Percentiles rank a stretch among this genome's conserved stretches.
phyloP scores from a whole-genome alignment of 2,888 invertebrate genomes.

The Thysanoteuthis rhombus region DNA sequence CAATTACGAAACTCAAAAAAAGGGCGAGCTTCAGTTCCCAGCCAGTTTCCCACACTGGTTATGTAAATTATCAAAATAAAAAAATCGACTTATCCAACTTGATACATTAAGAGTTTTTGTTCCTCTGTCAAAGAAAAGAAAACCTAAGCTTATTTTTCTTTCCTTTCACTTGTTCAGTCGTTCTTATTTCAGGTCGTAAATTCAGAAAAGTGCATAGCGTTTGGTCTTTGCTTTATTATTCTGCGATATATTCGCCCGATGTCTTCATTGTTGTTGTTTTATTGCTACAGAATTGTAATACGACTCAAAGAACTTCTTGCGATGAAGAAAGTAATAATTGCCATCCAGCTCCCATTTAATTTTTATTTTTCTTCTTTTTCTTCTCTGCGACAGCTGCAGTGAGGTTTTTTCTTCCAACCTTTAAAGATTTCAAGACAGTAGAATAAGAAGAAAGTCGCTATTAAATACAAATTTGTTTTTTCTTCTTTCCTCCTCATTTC shows the following conservation, averaged over 20 bases:
- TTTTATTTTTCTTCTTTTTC: neutral
- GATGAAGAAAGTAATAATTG: constrained; percentile 21
- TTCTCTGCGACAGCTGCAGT: constrained; percentile 17
- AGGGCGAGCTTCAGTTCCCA: neutral
- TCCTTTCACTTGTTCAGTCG: neutral
- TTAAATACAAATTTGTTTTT: constrained; percentile 24
- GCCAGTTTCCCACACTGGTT: neutral
- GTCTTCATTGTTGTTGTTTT: constrained; percentile 18
- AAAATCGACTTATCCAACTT: neutral
- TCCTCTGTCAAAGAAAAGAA: neutral
- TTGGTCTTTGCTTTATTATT: constrained; percentile 1
- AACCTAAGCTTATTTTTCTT: neutral
- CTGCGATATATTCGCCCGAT: neutral
- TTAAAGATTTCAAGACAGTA: neutral
- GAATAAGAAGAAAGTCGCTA: constrained; percentile 17
- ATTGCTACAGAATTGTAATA: constrained; percentile 25
- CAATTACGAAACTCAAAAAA: constrained; percentile 1
- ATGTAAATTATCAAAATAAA: neutral
- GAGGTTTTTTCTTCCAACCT: neutral
- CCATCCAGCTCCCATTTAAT: constrained; percentile 25
- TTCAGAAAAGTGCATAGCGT: constrained; percentile 15
- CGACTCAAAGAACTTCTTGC: constrained; percentile 23
- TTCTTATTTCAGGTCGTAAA: constrained; percentile 24
- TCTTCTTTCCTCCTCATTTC: neutral
- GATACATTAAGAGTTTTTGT: neutral